phyloP scores from a whole-genome alignment of 1,140 invertebrate species.

The Thaumatotibia leucotreta region DNA sequence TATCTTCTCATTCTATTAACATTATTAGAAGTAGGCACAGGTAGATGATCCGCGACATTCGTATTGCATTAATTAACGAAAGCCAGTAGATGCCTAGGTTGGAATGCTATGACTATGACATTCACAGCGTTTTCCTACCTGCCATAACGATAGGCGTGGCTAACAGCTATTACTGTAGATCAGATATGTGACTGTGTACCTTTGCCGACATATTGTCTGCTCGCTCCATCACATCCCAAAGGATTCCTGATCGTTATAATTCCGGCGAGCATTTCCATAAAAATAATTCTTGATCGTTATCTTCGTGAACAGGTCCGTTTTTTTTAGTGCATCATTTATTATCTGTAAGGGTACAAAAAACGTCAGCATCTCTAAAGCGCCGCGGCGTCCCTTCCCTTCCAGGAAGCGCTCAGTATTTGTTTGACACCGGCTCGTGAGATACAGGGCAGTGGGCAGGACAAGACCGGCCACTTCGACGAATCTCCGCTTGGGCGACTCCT shows the following conservation, averaged over 20 bases:
- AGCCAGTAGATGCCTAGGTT: neutral
- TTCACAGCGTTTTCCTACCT: neutral
- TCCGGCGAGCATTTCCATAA: conserved; percentile 72
- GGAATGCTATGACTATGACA: neutral
- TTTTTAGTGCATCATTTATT: conserved; percentile 73
- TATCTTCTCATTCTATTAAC: no score
- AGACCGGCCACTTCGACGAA: conserved; percentile 43
- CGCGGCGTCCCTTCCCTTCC: conserved; percentile 67
- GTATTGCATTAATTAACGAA: neutral
- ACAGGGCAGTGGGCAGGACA: conserved; percentile 51
- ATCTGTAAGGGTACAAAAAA: conserved; percentile 70
- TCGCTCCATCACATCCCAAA: conserved; percentile 66
- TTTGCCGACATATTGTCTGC: conserved; percentile 72
- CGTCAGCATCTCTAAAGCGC: conserved; percentile 59
- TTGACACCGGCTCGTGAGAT: conserved; percentile 70
- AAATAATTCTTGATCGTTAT: conserved; percentile 74
- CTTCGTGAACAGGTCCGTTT: conserved; percentile 71
- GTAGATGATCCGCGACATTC: neutral
- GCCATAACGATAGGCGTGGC: neutral
- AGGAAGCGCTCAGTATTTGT: conserved; percentile 62
- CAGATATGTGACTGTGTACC: conserved; percentile 33
- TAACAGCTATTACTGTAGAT: conserved; percentile 20
- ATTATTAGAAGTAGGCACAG: neutral
- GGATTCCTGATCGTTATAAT: conserved; percentile 71
- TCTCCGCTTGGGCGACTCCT: conserved; percentile 33